Evolutionary conservation across 2,113 vertebrate species (phyloP).

Genomic region (Nannobrachium achirus): DNA sequence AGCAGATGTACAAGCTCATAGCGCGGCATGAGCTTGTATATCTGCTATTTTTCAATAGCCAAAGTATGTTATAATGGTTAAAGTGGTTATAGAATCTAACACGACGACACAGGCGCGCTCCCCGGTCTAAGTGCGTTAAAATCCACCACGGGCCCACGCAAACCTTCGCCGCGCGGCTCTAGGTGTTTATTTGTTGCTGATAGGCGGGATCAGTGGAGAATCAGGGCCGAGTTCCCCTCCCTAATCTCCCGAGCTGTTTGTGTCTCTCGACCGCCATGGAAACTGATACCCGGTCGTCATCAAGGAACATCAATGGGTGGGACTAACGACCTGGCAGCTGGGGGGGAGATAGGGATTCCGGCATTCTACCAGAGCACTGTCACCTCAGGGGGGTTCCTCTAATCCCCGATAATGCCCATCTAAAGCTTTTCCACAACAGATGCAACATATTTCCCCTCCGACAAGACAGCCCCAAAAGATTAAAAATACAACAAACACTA

Average conservation of each 20-base stretch:
- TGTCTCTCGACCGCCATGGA: conserved; percentile 79
- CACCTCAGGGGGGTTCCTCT: conserved; percentile 67
- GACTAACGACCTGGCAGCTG: conserved; percentile 78
- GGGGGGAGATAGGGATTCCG: conserved; percentile 60
- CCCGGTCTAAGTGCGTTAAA: too few species aligned
- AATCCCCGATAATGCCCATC: conserved; percentile 76
- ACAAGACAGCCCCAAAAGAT: conserved; percentile 49
- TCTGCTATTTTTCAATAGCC: too few species aligned
- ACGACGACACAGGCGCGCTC: too few species aligned
- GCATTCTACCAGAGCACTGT: conserved; percentile 56
- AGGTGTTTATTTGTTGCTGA: conserved; percentile 82
- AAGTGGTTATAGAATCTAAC: too few species aligned
- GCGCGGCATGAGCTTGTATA: too few species aligned
- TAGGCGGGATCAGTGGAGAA: conserved; percentile 72
- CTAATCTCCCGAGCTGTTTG: conserved; percentile 79
- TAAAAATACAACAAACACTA: not conserved
- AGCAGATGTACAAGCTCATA: too few species aligned
- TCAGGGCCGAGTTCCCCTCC: conserved; percentile 67
- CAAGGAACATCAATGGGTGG: conserved; percentile 76
- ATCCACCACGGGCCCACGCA: conserved; percentile 55
- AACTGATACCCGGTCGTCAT: conserved; percentile 77
- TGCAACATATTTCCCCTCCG: conserved; percentile 68
- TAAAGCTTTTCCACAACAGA: conserved; percentile 74
- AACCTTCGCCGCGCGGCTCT: conserved; percentile 40
- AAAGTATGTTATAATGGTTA: too few species aligned